A percentile compares a stretch with the other conserved stretches of the same genome.
Conservation (phyloP, 2,113 vertebrate genomes). For the Crotalus helleri region DNA sequence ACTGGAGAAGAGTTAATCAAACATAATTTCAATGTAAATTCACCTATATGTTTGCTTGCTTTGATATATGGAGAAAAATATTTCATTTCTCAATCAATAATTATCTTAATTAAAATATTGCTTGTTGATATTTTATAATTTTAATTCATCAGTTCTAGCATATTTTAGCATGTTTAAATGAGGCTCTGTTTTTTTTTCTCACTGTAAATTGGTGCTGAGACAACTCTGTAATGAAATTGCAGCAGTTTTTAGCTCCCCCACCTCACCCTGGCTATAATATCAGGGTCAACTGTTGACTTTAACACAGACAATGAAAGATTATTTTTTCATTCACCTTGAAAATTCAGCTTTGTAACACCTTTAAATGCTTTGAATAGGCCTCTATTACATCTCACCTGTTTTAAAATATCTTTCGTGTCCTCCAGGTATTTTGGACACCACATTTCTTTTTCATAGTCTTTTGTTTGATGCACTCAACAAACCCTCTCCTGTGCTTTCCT, state of each 20-base stretch:
- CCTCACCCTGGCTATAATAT: not conserved
- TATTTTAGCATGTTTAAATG: conserved; percentile 12
- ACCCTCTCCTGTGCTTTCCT: not conserved
- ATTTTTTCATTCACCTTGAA: not conserved
- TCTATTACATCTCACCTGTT: not conserved
- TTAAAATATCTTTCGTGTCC: not conserved
- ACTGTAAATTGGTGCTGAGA: not conserved
- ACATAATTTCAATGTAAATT: not conserved
- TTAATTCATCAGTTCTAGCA: conserved; percentile 10
- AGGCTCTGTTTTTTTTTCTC: conserved; percentile 33
- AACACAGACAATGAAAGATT: not conserved
- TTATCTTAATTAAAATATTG: conserved; percentile 14
- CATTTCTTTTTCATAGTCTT: not conserved
- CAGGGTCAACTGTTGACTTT: not conserved
- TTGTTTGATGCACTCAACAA: not conserved
- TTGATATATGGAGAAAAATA: conserved; percentile 1
- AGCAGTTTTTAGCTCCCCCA: not conserved
- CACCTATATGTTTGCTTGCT: not conserved
- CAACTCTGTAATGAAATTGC: not conserved
- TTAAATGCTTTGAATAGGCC: not conserved
- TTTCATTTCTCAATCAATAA: conserved; percentile 19
- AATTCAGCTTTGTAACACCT: not conserved
- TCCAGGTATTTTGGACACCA: not conserved
- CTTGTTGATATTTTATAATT: conserved; percentile 22
- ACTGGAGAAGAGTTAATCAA: not conserved